Evolutionary conservation across 2,888 invertebrate species (phyloP), one percentile per base, ranked within the genome.

Genomic region (Thelaira solivaga): DNA sequence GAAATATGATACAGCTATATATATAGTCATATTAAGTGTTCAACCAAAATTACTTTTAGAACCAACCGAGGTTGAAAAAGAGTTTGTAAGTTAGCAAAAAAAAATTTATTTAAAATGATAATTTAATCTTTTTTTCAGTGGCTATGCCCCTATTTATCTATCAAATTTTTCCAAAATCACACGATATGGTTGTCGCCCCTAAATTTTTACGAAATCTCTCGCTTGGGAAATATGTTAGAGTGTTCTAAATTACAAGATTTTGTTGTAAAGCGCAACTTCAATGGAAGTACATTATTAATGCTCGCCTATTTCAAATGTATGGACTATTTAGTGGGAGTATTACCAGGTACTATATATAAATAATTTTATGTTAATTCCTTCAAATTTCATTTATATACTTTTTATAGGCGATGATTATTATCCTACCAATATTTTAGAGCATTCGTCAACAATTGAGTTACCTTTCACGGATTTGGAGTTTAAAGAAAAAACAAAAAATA

Each of bases 141-240:
- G 94, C 88, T 89, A 43, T 88, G 88, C 51, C 93, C 94, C 4
- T 82, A 85, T 4, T 89, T 91, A 22, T 82, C 84, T 41, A 82
- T 87, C 69, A 57, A 75, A 2, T 59, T 80, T 2, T 84, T 81
- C 18, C 81, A 76, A 11, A 51, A 82, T 0, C 80, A 81, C n/a
- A 77, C 75, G 1, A 82, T 86, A 11, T 85, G 87, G 85, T 71
- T 96, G 2, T 92, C 93, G 22, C 93, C 93, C 7, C 94, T 96
- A 6, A 95, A 96, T 87, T 88, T 91, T 57, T 95, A 95, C 85
- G 96, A 96, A 89, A 86, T 95, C 4, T 90, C 90, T 7, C 90
- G 93, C 59, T 87, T 96, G 18, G 87, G 90, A 13, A 90, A 90
- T 76, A 90, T 93, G 79, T 83, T 85, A 5, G 90, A 91, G 51